A percentile compares a stretch with the other conserved stretches of the same genome.
These are phyloP conservation scores for Myotis davidii DNA, from an alignment of 2,113 vertebrate genomes.

Conservation along the genomic window DNA sequence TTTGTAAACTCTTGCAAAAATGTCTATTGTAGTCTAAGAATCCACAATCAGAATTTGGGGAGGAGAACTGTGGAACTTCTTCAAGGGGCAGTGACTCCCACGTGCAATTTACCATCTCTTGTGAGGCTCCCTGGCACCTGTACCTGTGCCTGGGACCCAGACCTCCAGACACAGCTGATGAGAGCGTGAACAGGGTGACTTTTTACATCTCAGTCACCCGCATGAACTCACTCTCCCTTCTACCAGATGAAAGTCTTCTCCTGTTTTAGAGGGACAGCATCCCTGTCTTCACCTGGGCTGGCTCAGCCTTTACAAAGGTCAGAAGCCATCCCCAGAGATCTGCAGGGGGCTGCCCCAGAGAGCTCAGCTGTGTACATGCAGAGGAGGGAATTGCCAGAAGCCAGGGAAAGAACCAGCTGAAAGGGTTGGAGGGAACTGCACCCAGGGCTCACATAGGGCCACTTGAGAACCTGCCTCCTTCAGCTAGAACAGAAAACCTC, in stretches of 20 bases:
- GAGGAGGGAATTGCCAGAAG: not conserved
- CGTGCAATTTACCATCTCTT: not conserved
- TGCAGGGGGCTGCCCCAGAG: not conserved
- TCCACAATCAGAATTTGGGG: not conserved
- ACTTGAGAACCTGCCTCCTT: not conserved
- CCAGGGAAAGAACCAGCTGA: not conserved
- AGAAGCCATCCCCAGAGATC: not conserved
- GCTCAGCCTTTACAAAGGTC: not conserved
- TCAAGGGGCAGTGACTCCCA: not conserved
- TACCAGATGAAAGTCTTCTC: not conserved
- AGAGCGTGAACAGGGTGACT: not conserved
- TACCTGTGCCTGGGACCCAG: not conserved
- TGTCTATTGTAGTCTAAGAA: not conserved
- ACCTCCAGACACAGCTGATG: not conserved
- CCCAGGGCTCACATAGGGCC: not conserved
- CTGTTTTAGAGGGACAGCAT: not conserved
- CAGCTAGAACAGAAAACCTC: not conserved
- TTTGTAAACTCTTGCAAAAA: not conserved
- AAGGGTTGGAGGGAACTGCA: not conserved
- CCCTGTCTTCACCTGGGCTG: not conserved
- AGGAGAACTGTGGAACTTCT: not conserved
- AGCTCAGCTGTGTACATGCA: not conserved
- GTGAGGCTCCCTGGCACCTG: not conserved
- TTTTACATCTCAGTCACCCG: not conserved
- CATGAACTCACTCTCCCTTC: not conserved